These are phyloP conservation scores for Reticulitermes speratus DNA, from an alignment of 1,140 invertebrate species.

Conservation along the genomic window DNA sequence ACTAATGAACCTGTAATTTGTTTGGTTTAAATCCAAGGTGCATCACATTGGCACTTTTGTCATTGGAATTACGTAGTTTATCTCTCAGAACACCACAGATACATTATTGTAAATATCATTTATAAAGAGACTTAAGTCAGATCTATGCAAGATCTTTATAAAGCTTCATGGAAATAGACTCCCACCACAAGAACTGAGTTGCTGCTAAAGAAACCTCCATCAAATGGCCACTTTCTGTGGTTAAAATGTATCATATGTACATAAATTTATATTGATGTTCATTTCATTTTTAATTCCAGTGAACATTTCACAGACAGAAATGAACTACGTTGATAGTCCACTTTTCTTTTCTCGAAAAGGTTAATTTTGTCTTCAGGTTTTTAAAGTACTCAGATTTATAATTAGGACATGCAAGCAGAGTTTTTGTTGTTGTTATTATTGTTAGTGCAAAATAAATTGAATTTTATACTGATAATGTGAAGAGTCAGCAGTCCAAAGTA, in stretches of 20 bases:
- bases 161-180: neutral
- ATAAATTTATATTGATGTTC: neutral
- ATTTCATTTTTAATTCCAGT: neutral
- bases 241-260: neutral
- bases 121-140: neutral
- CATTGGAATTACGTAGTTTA: neutral
- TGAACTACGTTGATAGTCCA: too few species aligned
- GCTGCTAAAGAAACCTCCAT: neutral
- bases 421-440: neutral
- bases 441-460: neutral
- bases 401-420: neutral
- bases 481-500: neutral
- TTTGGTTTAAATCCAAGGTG: conserved; percentile 11
- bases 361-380: neutral
- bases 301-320: too few species aligned
- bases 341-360: too few species aligned
- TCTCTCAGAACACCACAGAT: neutral
- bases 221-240: neutral
- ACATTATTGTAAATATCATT: neutral
- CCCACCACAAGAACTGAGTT: neutral
- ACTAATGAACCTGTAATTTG: neutral
- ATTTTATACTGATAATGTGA: neutral
- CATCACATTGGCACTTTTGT: neutral
- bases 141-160: neutral
- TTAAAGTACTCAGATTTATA: neutral